Evolutionary conservation across 2,888 invertebrate genomes (phyloP).

Genomic region (Eupithecia insigniata): DNA sequence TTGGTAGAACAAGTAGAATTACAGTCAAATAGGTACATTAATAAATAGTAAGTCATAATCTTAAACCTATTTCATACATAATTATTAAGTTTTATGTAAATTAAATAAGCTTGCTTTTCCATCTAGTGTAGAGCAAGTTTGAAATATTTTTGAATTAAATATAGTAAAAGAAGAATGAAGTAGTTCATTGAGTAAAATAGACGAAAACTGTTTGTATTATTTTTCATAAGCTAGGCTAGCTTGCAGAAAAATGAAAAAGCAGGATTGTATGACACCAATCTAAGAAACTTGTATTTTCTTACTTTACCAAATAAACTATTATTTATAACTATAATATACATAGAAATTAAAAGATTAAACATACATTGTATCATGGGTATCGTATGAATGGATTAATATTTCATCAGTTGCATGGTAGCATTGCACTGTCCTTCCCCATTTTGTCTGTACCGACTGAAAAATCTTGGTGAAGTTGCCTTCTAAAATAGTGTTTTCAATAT

Average conservation of each 20-base stretch:
- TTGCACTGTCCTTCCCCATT: constrained; percentile 88
- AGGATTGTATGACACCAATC: background rate
- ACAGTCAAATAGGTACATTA: background rate
- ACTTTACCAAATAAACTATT: background rate
- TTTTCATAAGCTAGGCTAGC: background rate
- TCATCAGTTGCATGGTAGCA: constrained; percentile 77
- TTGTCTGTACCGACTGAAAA: constrained; percentile 84
- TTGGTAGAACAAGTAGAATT: background rate
- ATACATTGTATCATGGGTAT: constrained; percentile 2
- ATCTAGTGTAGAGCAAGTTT: background rate
- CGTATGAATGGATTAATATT: constrained; percentile 12
- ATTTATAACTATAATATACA: background rate
- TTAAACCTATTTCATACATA: background rate
- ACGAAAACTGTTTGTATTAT: background rate
- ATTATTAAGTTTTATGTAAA: background rate
- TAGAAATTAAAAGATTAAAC: background rate
- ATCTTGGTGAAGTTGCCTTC: constrained; percentile 79
- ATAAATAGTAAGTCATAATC: background rate
- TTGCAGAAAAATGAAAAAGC: background rate
- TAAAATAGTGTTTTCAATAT: constrained; percentile 84
- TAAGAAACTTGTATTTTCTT: background rate
- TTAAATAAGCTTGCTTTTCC: background rate
- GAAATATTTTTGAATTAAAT: background rate
- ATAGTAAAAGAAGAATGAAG: background rate
- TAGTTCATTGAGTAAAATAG: background rate